Percentiles rank a stretch among this genome's conserved stretches.
phyloP scores from a whole-genome alignment of 2,888 invertebrate genomes.

The Netelia virgata region DNA sequence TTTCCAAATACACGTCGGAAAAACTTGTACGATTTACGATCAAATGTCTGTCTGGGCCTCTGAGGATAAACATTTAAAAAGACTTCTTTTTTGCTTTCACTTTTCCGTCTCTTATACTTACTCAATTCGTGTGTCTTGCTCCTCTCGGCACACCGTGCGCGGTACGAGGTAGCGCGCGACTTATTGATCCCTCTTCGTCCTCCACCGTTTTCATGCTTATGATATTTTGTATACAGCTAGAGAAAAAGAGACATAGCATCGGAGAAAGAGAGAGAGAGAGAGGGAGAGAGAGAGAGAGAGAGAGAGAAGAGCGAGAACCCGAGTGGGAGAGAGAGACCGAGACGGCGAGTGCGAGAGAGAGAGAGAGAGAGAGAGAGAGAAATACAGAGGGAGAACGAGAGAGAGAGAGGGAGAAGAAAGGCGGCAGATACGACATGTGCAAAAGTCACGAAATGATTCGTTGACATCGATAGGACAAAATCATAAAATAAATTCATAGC shows the following conservation, averaged over 20 bases:
- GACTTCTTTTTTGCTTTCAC: conserved; percentile 5
- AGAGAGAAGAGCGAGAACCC: too few relatives aligned
- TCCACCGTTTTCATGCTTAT: conserved; percentile 64
- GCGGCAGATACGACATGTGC: conserved; percentile 15
- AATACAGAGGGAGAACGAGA: neutral
- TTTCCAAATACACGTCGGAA: neutral
- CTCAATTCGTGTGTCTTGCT: conserved; percentile 35
- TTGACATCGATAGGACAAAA: neutral
- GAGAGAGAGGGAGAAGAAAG: conserved; percentile 32
- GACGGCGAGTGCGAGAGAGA: neutral
- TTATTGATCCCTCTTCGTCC: conserved; percentile 81
- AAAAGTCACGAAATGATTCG: conserved; percentile 26
- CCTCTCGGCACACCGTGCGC: conserved; percentile 65
- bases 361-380: neutral
- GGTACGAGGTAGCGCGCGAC: conserved; percentile 76
- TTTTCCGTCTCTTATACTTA: conserved; percentile 51
- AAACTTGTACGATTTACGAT: neutral
- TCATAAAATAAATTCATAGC: neutral
- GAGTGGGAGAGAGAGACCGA: neutral
- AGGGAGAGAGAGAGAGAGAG: neutral
- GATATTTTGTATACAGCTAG: conserved; percentile 70
- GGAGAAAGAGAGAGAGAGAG: conserved; percentile 31
- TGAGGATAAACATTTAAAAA: conserved; percentile 1
- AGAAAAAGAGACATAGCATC: conserved; percentile 52
- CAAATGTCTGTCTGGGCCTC: neutral